Percentiles rank a stretch among this genome's conserved stretches.
phyloP scores from a whole-genome alignment of 2,113 vertebrate species.

The Cheilinus undulatus region DNA sequence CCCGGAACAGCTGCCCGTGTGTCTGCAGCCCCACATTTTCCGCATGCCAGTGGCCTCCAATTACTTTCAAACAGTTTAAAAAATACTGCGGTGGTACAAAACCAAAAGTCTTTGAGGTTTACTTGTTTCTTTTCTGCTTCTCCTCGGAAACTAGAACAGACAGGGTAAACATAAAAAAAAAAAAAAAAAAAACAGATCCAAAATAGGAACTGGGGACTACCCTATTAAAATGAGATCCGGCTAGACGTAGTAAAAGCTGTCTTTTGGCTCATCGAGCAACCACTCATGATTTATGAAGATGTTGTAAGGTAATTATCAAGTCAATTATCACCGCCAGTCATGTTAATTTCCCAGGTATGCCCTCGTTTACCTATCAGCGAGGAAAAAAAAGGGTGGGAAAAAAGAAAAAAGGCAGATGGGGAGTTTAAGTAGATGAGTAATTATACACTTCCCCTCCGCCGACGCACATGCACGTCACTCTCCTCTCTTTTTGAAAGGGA shows the following conservation, averaged over 20 bases:
- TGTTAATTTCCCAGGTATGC: constrained; percentile 74
- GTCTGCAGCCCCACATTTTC: constrained; percentile 68
- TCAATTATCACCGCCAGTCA: constrained; percentile 70
- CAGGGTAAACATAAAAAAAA: constrained; percentile 48
- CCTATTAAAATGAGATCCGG: constrained; percentile 31
- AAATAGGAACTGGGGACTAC: constrained; percentile 44
- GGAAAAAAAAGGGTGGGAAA: constrained; percentile 2
- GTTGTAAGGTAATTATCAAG: constrained; percentile 70
- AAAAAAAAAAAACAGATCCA: constrained; percentile 46
- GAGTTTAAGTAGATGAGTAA: constrained; percentile 70
- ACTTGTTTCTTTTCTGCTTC: constrained; percentile 59
- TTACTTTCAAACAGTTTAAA: constrained; percentile 74
- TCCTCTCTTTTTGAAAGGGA: constrained; percentile 19
- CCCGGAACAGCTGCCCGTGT: constrained; percentile 71
- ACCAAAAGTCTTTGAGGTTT: constrained; percentile 65
- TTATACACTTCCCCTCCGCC: constrained; percentile 48
- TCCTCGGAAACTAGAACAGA: constrained; percentile 56
- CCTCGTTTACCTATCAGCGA: constrained; percentile 65
- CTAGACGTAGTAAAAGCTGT: constrained; percentile 27
- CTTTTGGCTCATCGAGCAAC: constrained; percentile 48
- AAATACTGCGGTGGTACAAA: constrained; percentile 53
- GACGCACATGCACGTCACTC: constrained; percentile 20
- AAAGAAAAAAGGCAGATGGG: constrained; percentile 39
- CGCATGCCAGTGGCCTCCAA: constrained; percentile 75
- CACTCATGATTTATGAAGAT: constrained; percentile 70